These are phyloP conservation scores for Antheraea yamamai DNA, from an alignment of 2,888 invertebrate species.

Conservation along the genomic window DNA sequence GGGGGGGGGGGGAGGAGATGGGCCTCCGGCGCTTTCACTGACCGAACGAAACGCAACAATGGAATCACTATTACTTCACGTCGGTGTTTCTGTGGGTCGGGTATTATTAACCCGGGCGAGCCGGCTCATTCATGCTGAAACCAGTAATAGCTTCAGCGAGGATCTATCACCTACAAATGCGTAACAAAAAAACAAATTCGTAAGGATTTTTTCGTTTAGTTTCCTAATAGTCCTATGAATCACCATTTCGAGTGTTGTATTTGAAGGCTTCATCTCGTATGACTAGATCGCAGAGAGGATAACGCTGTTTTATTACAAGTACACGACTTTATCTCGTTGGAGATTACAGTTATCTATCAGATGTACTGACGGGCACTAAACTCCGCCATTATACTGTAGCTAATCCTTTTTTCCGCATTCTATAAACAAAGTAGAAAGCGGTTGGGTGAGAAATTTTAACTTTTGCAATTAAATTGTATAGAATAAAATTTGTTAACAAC, in stretches of 20 bases:
- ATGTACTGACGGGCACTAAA: neutral
- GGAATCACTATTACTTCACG: no score
- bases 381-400: constrained; percentile 9
- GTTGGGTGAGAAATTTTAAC: neutral
- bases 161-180: no score
- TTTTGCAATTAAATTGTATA: neutral
- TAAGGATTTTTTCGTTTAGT: neutral
- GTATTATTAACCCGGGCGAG: no score
- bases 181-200: no score
- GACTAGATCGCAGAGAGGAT: neutral
- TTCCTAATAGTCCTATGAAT: neutral
- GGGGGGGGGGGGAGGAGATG: no score
- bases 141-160: no score
- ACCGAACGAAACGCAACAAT: no score
- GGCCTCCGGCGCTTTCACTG: no score
- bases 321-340: neutral
- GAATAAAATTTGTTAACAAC: neutral
- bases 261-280: neutral
- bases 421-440: constrained; percentile 3
- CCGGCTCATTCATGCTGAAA: no score
- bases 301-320: neutral
- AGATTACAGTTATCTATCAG: neutral
- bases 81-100: no score
- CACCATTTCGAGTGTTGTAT: neutral
- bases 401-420: constrained; percentile 14